A percentile compares a stretch with the other conserved stretches of the same genome.
Evolutionary conservation across 2,113 vertebrate genomes (phyloP).

Genomic region (Talpa occidentalis): DNA sequence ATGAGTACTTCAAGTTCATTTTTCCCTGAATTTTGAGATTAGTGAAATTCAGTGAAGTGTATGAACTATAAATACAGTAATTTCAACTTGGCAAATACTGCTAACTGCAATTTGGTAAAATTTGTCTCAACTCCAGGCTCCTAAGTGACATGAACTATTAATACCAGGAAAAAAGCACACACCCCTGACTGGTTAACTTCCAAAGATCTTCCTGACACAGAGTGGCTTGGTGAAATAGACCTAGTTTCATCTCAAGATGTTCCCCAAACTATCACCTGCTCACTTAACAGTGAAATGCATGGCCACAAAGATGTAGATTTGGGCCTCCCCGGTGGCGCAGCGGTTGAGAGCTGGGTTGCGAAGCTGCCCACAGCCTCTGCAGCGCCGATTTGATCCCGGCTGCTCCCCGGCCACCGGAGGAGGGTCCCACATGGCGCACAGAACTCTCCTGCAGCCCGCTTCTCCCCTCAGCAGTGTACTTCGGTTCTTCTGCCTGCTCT

Average conservation of each 20-base stretch:
- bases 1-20: neutral
- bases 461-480: no score
- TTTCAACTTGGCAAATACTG: neutral
- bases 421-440: no score
- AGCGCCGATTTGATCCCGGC: no score
- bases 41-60: neutral
- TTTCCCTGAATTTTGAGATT: neutral
- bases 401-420: no score
- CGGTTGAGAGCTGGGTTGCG: no score
- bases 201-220: neutral
- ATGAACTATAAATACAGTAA: neutral
- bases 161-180: neutral
- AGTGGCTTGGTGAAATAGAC: neutral
- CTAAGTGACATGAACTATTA: neutral
- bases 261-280: fast-evolving
- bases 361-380: no score
- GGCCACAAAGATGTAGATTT: no score
- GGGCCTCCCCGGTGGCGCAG: no score
- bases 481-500: no score
- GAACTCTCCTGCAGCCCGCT: no score
- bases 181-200: neutral
- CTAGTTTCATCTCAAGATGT: neutral
- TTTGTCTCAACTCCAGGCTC: neutral
- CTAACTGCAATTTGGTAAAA: neutral
- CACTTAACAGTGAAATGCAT: no score